Percentiles rank a stretch among this genome's conserved stretches.
Evolutionary conservation across 2,888 invertebrate genomes (phyloP).

Genomic region (Andrena hattorfiana): DNA sequence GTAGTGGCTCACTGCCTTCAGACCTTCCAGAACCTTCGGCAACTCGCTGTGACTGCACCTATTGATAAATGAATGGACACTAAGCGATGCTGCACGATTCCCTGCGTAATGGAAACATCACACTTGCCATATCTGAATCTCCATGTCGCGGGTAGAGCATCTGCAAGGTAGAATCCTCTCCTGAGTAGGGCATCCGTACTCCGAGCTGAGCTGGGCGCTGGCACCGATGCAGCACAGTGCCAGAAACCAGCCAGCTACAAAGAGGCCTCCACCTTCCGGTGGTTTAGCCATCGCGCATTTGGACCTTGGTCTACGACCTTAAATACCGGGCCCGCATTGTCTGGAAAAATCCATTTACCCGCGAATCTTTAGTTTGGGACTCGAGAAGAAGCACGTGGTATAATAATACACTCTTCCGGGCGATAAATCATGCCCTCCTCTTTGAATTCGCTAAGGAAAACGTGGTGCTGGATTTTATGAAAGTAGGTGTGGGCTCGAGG

Average conservation of each 20-base stretch:
- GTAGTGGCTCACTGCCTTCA: constrained; percentile 89
- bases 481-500: neutral
- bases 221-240: constrained; percentile 56
- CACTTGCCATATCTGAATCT: constrained; percentile 93
- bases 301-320: constrained; percentile 72
- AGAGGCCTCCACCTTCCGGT: constrained; percentile 78
- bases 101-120: neutral
- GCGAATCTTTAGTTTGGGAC: neutral
- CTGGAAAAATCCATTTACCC: constrained; percentile 54
- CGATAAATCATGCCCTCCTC: neutral
- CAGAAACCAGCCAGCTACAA: constrained; percentile 71
- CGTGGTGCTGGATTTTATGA: neutral
- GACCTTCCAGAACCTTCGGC: constrained; percentile 90
- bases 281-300: constrained; percentile 83
- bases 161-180: constrained; percentile 93
- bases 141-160: constrained; percentile 91
- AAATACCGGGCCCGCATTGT: constrained; percentile 71
- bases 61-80: constrained; percentile 42
- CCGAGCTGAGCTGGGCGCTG: constrained; percentile 75
- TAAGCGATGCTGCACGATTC: neutral
- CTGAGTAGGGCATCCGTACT: constrained; percentile 89
- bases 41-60: constrained; percentile 97
- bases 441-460: neutral
- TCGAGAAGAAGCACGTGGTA: neutral
- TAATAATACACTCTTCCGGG: neutral